Conservation (phyloP, 2,888 invertebrate species). For the Phengaris arion region DNA sequence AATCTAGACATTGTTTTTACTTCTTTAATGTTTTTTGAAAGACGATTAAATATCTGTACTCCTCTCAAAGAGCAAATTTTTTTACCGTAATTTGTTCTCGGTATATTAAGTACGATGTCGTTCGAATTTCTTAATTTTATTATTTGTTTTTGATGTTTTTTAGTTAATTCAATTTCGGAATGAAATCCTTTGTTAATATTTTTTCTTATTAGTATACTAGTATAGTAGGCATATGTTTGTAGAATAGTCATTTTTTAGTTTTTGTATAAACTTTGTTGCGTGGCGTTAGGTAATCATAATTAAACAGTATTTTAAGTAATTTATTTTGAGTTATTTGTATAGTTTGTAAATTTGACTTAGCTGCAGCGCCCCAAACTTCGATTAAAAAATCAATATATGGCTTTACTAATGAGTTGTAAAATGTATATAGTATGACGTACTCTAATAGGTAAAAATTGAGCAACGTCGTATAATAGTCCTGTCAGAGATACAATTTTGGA, state of each 20-base stretch:
- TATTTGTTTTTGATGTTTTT: too few species aligned
- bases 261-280: background rate
- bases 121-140: too few species aligned
- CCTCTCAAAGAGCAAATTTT: too few species aligned
- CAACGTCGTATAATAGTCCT: background rate
- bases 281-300: background rate
- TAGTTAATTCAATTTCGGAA: too few species aligned
- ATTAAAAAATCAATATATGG: constrained; percentile 26
- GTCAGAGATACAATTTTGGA: background rate
- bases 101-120: too few species aligned
- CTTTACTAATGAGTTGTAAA: constrained; percentile 22
- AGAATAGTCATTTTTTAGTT: background rate
- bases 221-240: background rate
- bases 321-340: background rate
- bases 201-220: too few species aligned
- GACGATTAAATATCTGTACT: too few species aligned
- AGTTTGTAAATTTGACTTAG: constrained; percentile 2
- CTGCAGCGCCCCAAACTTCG: constrained; percentile 27
- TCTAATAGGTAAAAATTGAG: background rate
- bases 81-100: too few species aligned
- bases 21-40: too few species aligned
- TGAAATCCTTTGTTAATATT: too few species aligned
- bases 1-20: too few species aligned
- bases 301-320: background rate
- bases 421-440: constrained; percentile 26